Base-by-base conservation (phyloP, 2,797 vertebrate genomes). In the Gorsachius magnificus region DNA sequence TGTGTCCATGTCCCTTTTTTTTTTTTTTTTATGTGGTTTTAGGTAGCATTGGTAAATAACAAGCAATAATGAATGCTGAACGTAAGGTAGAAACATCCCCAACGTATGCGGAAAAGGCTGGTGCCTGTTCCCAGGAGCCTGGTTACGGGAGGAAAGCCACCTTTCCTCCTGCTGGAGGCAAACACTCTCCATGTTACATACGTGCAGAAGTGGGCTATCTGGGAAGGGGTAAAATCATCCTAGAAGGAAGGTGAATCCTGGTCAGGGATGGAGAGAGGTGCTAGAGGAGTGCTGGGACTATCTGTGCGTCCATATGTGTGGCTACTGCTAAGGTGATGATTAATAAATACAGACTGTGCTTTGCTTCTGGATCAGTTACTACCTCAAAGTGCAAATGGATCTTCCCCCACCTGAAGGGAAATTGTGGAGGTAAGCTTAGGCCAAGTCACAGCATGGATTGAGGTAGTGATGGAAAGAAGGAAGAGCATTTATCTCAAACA, bases 61-160 rank as follows among this genome's bases (percentile, higher is more conserved):
- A 0, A 17, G 9, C 14, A n/a, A 18, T 31, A 31, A 24, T 33
- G 11, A 26, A 53, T 8, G 18, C 26, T 71, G 43, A 60, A 51
- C 21, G 14, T 10, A 26, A 75, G 17, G 45, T 43, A 43, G 71
- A 45, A 57, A n/a, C 9, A 29, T 51, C 21, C 13, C 14, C 29
- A 57, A 16, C 5, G 0, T 1, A 12, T 0, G 1, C 13, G n/a
- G 60, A n/a, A 51, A 51, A 65, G 14, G n/a, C 61, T 43, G 15
- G 14, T 77, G 28, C 8, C 17, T 45, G 7, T 41, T 76, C 9
- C 57, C 29, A 45, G 48, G 17, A 87, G 26, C 11, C 46, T 54
- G 48, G 5, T 57, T 82, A 38, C 50, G 70, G 31, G 9, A 53
- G 35, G 20, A 75, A 81, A 75, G 10, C 2, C 41, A 60, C 1